Base-by-base conservation (phyloP, 2,113 vertebrate species). In the Takifugu bimaculatus region DNA sequence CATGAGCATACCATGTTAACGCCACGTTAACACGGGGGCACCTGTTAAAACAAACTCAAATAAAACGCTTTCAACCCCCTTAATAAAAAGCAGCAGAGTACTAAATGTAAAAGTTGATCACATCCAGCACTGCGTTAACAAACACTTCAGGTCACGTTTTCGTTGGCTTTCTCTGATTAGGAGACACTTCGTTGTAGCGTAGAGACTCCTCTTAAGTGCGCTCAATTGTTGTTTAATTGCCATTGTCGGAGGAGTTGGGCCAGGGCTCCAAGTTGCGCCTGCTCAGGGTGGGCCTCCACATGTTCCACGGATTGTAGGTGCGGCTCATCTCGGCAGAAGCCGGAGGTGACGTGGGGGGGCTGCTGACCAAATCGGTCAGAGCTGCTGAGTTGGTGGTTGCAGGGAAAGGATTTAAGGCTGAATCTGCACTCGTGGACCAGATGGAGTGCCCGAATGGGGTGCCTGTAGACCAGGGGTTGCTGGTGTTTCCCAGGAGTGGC, bases 201-300 rank as follows among this genome's bases (percentile, higher is more conserved):
- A 44, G 45, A 14, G 3, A 73, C 49, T 57, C 71, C 44, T 47
- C 57, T 55, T 45, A 63, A 78, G 82, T 77, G 71, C 65, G 25
- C 26, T n/a, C 6, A 6, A 43, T 49, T 54, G 50, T 13, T 60
- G 50, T 66, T 83, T 82, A 89, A 80, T 85, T 93, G 91, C 79
- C 89, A 54, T 94, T 93, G 78, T 96, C 93, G 0, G 92, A 87
- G 74, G 94, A 85, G 82, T 82, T 95, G 39, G 95, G 95, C 96
- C 97, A 99, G 7, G 96, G 96, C 87, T 98, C 94, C 0, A 96
- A 97, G 90, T 95, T 96, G 82, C 94, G 92, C 60, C 95, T 91
- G 78, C 91, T 93, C 14, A 95, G 91, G 0, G 92, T 92, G 13
- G 95, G 94, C 60, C 94, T 90, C 96, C 97, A 99, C 70, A 89